Percentiles rank a stretch among this genome's conserved stretches.
Evolutionary conservation across 2,888 invertebrate genomes (phyloP).

Genomic region (Hypselothyrea guttata): DNA sequence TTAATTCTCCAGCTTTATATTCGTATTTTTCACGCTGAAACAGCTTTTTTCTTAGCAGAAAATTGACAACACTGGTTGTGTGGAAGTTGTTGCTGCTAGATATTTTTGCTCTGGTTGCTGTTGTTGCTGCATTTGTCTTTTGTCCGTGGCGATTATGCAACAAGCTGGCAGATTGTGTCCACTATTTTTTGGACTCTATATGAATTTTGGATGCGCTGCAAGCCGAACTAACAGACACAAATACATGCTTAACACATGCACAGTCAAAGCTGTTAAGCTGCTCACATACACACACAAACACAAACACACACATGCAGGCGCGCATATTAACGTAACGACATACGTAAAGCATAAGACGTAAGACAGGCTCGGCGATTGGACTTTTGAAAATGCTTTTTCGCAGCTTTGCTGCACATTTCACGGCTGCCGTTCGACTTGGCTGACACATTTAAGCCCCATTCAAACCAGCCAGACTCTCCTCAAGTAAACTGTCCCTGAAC

Average conservation of each 20-base stretch:
- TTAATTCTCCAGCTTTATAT: too few species aligned
- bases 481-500: constrained; percentile 5
- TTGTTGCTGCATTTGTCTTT: constrained; percentile 25
- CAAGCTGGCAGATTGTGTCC: constrained; percentile 45
- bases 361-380: constrained; percentile 23
- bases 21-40: too few species aligned
- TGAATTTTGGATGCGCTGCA: constrained; percentile 60
- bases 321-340: constrained; percentile 1
- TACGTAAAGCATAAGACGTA: constrained; percentile 14
- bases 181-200: constrained; percentile 47
- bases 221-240: too few species aligned
- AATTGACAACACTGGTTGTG: too few species aligned
- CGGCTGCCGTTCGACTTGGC: constrained; percentile 40
- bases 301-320: too few species aligned
- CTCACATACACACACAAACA: constrained; percentile 12
- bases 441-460: constrained; percentile 47
- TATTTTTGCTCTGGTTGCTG: constrained; percentile 4
- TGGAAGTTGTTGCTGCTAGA: not conserved
- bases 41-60: too few species aligned
- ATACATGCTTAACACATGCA: not conserved
- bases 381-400: constrained; percentile 42
- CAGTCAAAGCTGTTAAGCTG: constrained; percentile 27
- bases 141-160: constrained; percentile 56
- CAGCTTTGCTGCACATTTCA: constrained; percentile 57
- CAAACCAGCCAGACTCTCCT: constrained; percentile 18